These are phyloP conservation scores for Lophura nycthemera DNA, from an alignment of 2,113 vertebrate genomes.

Conservation along the genomic window DNA sequence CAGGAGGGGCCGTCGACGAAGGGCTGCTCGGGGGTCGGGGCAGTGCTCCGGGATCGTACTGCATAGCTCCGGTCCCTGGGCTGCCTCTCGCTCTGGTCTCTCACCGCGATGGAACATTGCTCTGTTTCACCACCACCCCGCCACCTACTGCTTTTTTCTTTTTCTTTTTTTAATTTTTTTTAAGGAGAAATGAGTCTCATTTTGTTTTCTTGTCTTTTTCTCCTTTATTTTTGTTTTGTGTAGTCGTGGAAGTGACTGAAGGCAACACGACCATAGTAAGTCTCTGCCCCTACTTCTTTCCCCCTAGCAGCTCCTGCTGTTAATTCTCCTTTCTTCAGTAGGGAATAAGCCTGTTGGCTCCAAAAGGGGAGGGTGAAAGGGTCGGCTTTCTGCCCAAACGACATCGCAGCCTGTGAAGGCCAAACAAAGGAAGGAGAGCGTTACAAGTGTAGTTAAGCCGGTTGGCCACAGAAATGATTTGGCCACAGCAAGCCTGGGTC, in stretches of 20 bases:
- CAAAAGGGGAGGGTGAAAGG: background rate
- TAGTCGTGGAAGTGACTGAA: conserved; percentile 80
- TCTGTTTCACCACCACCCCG: background rate
- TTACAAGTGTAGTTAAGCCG: fast-evolving
- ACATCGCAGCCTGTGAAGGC: background rate
- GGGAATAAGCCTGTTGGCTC: background rate
- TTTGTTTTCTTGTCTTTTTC: background rate
- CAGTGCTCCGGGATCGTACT: background rate
- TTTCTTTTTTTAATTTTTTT: too few relatives aligned
- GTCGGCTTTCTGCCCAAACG: fast-evolving
- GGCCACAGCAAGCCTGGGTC: fast-evolving
- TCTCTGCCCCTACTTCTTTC: background rate
- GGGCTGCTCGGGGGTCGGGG: background rate
- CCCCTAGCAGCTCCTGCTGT: background rate
- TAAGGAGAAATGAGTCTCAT: background rate
- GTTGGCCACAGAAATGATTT: fast-evolving
- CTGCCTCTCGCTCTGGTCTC: fast-evolving
- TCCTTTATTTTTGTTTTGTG: conserved; percentile 39
- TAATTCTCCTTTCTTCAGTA: fast-evolving
- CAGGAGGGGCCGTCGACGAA: fast-evolving
- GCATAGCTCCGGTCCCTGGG: background rate
- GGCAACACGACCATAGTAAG: conserved; percentile 82
- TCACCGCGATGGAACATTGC: background rate
- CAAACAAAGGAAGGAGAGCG: background rate
- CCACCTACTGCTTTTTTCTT: too few relatives aligned